These are phyloP conservation scores for Lanius collurio DNA, from an alignment of 2,113 vertebrate species.

Conservation along the genomic window DNA sequence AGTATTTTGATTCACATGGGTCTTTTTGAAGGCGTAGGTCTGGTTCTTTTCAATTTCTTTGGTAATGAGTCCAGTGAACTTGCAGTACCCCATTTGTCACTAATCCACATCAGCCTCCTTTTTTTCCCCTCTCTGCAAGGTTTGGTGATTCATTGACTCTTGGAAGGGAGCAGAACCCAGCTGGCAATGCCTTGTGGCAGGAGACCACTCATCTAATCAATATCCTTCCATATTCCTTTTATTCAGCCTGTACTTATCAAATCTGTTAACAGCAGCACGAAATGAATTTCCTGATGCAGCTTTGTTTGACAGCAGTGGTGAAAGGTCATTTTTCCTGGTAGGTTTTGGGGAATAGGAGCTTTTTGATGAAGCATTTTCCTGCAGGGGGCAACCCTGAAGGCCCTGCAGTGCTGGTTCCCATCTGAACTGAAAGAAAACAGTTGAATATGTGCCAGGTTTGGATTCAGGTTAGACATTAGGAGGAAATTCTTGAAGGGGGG, in stretches of 20 bases:
- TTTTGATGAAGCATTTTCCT: rapidly evolving
- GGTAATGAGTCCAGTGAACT: background rate
- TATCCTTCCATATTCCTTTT: background rate
- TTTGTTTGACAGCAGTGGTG: background rate
- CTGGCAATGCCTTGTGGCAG: background rate
- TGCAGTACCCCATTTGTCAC: background rate
- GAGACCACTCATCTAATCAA: background rate
- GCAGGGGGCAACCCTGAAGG: rapidly evolving
- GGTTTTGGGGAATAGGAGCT: background rate
- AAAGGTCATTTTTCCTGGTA: background rate
- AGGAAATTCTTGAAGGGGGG: background rate
- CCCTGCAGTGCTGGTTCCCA: background rate
- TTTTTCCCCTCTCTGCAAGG: background rate
- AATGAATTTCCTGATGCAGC: background rate
- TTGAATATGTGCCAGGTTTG: background rate
- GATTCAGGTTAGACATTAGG: no score
- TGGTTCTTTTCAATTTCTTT: background rate
- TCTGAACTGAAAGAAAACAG: background rate
- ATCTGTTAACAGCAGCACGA: background rate
- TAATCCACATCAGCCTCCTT: background rate
- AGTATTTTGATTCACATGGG: background rate
- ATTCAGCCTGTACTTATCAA: background rate
- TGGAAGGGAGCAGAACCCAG: background rate
- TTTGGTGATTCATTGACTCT: background rate
- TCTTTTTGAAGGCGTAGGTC: background rate